These are phyloP conservation scores for Aphidius colemani DNA, from an alignment of 2,888 invertebrate genomes.

Conservation along the genomic window DNA sequence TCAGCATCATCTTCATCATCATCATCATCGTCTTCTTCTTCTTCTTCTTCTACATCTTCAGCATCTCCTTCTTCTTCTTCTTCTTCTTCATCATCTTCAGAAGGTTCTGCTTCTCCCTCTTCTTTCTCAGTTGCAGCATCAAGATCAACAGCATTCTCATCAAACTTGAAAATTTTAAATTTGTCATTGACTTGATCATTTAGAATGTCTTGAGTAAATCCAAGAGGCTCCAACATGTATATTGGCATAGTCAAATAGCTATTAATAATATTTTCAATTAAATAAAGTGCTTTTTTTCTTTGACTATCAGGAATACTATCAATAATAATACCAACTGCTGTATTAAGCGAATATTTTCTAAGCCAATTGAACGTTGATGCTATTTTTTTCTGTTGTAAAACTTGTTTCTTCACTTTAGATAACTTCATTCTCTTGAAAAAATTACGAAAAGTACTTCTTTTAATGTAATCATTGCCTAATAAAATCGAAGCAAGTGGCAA, in stretches of 20 bases:
- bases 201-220: slow-evolving; percentile 38
- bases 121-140: slow-evolving; percentile 31
- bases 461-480: slow-evolving; percentile 89
- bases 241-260: slow-evolving; percentile 69
- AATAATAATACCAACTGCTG: slow-evolving; percentile 72
- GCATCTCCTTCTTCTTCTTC: slow-evolving; percentile 29
- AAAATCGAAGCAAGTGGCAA: slow-evolving; percentile 82
- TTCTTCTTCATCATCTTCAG: slow-evolving; percentile 30
- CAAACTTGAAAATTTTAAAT: slow-evolving; percentile 40
- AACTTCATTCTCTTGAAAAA: slow-evolving; percentile 73
- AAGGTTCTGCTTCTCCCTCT: slow-evolving; percentile 28
- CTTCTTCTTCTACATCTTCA: slow-evolving; percentile 27
- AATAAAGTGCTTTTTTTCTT: slow-evolving; percentile 63
- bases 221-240: slow-evolving; percentile 67
- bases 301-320: slow-evolving; percentile 66
- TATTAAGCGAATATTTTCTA: slow-evolving; percentile 70
- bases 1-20: slow-evolving; percentile 43
- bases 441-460: slow-evolving; percentile 68
- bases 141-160: slow-evolving; percentile 39
- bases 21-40: slow-evolving; percentile 36
- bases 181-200: slow-evolving; percentile 19
- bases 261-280: slow-evolving; percentile 69
- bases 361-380: slow-evolving; percentile 77
- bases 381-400: slow-evolving; percentile 72
- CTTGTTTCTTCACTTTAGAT: slow-evolving; percentile 57